Conservation (phyloP, 2,113 vertebrate species). For the Ellobius talpinus region DNA sequence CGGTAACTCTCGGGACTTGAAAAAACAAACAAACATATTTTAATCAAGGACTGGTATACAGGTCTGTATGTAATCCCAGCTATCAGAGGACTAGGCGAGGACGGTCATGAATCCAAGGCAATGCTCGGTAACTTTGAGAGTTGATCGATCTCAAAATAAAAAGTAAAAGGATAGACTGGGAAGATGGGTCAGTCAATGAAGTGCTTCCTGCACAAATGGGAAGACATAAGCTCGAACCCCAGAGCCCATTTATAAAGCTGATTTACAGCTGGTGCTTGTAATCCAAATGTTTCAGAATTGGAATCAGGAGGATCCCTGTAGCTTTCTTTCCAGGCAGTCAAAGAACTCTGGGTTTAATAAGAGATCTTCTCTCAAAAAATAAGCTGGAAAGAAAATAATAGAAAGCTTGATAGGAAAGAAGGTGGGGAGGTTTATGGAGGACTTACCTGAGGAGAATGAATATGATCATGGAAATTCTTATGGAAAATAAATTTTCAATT, state of each 20-base stretch:
- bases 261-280: background rate
- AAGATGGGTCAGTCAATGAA: background rate
- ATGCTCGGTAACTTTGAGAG: background rate
- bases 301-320: background rate
- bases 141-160: background rate
- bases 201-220: background rate
- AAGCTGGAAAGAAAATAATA: background rate
- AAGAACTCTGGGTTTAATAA: background rate
- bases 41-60: background rate
- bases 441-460: background rate
- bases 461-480: background rate
- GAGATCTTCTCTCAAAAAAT: background rate
- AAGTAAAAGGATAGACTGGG: background rate
- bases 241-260: background rate
- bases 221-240: background rate
- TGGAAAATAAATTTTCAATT: background rate
- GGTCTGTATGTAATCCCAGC: background rate
- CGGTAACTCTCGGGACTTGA: background rate
- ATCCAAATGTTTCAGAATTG: background rate
- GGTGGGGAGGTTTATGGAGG: background rate
- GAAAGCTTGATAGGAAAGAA: background rate
- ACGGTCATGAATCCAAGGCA: background rate
- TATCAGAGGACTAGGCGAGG: too few relatives aligned
- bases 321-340: background rate
- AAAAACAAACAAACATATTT: background rate